Conservation (phyloP, 2,113 vertebrate genomes). For the Tyto alba region DNA sequence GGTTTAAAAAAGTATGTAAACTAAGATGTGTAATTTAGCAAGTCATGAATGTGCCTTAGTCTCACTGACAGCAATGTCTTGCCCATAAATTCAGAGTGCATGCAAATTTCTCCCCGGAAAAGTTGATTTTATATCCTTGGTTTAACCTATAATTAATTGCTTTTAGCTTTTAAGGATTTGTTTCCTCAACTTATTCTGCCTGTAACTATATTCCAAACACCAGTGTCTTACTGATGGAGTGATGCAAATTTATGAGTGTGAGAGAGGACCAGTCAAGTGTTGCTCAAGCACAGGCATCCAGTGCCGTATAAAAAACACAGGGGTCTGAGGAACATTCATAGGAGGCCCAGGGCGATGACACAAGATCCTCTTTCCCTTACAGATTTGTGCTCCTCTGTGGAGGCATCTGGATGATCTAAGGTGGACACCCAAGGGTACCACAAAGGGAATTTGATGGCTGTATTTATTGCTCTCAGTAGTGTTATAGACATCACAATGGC, state of each 20-base stretch:
- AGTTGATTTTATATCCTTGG: neutral
- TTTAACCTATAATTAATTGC: neutral
- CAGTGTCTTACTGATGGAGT: rapidly evolving
- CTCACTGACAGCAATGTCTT: neutral
- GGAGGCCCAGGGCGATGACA: neutral
- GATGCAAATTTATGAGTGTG: neutral
- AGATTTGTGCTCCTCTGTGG: neutral
- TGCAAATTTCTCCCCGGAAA: neutral
- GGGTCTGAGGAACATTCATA: neutral
- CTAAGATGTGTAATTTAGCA: neutral
- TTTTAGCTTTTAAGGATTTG: neutral
- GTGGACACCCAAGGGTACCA: rapidly evolving
- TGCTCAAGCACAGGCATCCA: neutral
- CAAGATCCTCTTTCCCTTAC: neutral
- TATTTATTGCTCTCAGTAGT: neutral
- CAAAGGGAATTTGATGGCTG: rapidly evolving
- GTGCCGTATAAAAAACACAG: neutral
- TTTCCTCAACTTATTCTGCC: neutral
- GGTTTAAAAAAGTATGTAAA: neutral
- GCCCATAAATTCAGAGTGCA: neutral
- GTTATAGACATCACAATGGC: neutral
- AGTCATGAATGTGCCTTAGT: neutral
- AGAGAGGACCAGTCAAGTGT: neutral
- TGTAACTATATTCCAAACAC: neutral
- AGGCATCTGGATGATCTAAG: neutral